phyloP scores from a whole-genome alignment of 92 coral and sea anemone genomes.

The Epizoanthus rinbou region DNA sequence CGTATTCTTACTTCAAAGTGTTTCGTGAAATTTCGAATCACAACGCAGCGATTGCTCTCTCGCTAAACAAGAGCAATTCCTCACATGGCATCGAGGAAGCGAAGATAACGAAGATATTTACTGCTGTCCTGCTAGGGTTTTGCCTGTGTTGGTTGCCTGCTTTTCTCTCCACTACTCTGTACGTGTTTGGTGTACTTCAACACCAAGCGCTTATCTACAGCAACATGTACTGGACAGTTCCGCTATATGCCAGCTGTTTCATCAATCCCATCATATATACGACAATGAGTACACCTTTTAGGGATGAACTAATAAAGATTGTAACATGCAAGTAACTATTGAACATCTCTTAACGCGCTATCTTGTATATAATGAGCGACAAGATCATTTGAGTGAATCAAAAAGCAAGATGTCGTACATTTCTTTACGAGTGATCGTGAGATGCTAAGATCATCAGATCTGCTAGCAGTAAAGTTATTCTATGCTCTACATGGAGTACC shows the following conservation, averaged over 20 bases:
- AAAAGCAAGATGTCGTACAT: too few species aligned
- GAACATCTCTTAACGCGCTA: background rate
- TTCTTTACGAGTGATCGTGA: too few species aligned
- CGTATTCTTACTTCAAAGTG: conserved; percentile 2
- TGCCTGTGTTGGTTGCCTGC: conserved; percentile 29
- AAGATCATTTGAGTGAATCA: too few species aligned
- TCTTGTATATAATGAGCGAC: background rate
- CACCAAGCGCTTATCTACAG: background rate
- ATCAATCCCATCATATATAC: conserved; percentile 30
- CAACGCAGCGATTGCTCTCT: conserved; percentile 4
- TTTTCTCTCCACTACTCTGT: conserved; percentile 3
- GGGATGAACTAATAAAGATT: conserved; percentile 14
- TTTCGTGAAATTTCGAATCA: conserved; percentile 15
- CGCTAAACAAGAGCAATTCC: background rate
- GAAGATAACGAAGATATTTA: conserved; percentile 12
- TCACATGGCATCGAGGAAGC: conserved; percentile 23
- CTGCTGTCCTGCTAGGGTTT: conserved; percentile 7
- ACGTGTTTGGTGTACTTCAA: conserved; percentile 8
- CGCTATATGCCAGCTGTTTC: conserved; percentile 3
- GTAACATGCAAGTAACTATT: background rate
- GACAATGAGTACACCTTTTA: conserved; percentile 16
- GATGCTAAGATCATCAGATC: too few species aligned
- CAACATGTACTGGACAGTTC: conserved; percentile 24
- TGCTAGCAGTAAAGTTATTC: too few species aligned
- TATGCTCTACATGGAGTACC: too few species aligned